Evolutionary conservation across 2,888 invertebrate species (phyloP), one percentile per base, ranked within the genome.

Genomic region (Siphlonurus alternatus): DNA sequence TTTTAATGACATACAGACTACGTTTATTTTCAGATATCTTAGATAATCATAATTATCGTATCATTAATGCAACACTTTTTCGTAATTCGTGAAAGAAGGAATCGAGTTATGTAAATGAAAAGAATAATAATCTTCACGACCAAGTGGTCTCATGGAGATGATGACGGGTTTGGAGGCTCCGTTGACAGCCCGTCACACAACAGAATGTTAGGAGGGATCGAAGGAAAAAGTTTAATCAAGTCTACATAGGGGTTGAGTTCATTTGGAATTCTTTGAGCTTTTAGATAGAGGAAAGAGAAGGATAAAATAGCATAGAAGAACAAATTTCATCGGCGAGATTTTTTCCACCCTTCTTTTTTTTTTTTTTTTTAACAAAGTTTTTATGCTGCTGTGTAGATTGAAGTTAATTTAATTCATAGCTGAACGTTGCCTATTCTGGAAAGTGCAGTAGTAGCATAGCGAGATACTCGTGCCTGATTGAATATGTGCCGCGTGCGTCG

Each of bases 261-360:
- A 38, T 38, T 38, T 5, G 15, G 15, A 38, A 38, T 38, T 38
- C 38, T 38, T 38, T 38, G 38, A 38, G 15, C 38, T 38, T 38
- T 38, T 38, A 38, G 15, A 38, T 10, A 38, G 38, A 38, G 15
- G 38, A 38, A 38, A 38, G 38, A 38, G 38, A 38, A 38, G 38
- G 38, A 38, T 10, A 15, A 15, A 15, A 38, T 38, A 38, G 15
- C 66, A 66, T 66, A 56, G 67, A 71, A 71, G 71, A 71, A 73
- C 73, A 72, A 73, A 73, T 73, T 73, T 72, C 72, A 72, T 70
- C 69, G 67, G 69, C 70, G 72, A 70, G 72, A 73, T 73, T 73
- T 72, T 70, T 70, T 69, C 69, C 70, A 10, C 38, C 15, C 15
- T 38, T 10, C 15, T 38, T 38, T 38, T 15, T 38, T 38, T 15